A percentile compares a stretch with the other conserved stretches of the same genome.
phyloP scores from a whole-genome alignment of 2,888 invertebrate species.

The Erebia aethiops region DNA sequence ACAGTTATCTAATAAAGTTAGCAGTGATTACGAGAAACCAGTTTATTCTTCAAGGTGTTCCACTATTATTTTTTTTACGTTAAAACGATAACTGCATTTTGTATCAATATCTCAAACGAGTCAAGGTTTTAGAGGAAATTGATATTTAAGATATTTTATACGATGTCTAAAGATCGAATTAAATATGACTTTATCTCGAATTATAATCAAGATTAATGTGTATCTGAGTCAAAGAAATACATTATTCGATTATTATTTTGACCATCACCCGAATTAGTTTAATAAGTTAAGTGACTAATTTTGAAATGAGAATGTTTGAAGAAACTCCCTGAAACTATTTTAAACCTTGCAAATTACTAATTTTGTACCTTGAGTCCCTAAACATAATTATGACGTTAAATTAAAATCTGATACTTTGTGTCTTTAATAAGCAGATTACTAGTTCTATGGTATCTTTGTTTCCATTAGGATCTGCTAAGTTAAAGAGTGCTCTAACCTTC shows the following conservation, averaged over 20 bases:
- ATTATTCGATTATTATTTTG: background rate
- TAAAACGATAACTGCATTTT: constrained; percentile 34
- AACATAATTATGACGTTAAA: background rate
- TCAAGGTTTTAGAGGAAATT: constrained; percentile 21
- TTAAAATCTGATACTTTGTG: background rate
- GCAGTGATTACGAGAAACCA: constrained; percentile 48
- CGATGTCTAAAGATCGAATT: background rate
- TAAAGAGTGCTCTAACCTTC: background rate
- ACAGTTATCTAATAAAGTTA: constrained; percentile 44
- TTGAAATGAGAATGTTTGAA: background rate
- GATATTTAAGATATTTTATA: background rate
- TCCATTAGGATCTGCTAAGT: background rate
- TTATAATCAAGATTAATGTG: background rate
- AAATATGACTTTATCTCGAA: background rate
- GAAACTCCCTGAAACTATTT: background rate
- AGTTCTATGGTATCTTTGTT: background rate
- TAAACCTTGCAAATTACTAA: background rate
- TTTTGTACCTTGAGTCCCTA: background rate
- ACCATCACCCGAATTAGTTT: background rate
- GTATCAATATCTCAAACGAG: constrained; percentile 19
- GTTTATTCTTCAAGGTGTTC: constrained; percentile 47
- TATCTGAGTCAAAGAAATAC: background rate
- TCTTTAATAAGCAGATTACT: too few relatives aligned
- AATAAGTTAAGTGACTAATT: background rate
- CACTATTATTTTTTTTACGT: constrained; percentile 43